phyloP scores from a whole-genome alignment of 2,113 vertebrate species.

The Camarhynchus parvulus region DNA sequence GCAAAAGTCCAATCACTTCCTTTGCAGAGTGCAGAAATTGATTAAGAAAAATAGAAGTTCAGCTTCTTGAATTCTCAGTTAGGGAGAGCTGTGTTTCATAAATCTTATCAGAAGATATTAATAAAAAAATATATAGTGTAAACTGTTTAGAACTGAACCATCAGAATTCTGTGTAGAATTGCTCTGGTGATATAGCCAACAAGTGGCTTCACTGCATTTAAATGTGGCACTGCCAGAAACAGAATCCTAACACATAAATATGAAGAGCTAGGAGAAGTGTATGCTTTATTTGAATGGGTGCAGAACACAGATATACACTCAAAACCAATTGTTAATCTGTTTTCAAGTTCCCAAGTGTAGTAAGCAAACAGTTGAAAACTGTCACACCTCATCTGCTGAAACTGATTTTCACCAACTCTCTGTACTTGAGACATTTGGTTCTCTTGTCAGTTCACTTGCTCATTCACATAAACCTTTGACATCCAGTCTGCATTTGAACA shows the following conservation, averaged over 20 bases:
- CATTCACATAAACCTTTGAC: not conserved
- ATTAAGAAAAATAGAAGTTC: not conserved
- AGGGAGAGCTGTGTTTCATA: not conserved
- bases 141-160: not conserved
- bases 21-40: not conserved
- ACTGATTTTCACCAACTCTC: not conserved
- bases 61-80: not conserved
- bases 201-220: not conserved
- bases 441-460: not conserved
- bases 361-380: not conserved
- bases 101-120: not conserved
- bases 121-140: too few relatives aligned
- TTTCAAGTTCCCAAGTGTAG: not conserved
- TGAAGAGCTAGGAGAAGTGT: not conserved
- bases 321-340: not conserved
- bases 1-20: not conserved
- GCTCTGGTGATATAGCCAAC: not conserved
- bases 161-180: not conserved
- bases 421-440: not conserved
- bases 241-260: not conserved
- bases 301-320: not conserved
- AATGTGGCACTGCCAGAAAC: not conserved
- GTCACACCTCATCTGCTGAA: not conserved
- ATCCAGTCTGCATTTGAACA: not conserved
- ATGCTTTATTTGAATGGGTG: not conserved